phyloP scores from a whole-genome alignment of 2,888 invertebrate genomes.

The Harpagoxenus sublaevis region DNA sequence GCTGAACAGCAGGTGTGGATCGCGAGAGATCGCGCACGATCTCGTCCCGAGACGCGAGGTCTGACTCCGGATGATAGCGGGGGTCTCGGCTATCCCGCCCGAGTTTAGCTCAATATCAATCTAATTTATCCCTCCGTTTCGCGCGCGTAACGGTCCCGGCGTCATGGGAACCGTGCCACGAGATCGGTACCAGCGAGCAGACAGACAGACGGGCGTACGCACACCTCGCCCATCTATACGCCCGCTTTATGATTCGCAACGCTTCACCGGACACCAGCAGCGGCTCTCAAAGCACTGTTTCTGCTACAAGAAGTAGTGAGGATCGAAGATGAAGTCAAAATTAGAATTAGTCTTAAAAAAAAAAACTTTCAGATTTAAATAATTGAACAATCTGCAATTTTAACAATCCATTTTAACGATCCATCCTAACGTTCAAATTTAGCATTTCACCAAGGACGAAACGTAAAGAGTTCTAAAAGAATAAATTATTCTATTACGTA shows the following conservation, averaged over 20 bases:
- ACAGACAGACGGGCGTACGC: conserved; percentile 58
- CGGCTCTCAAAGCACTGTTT: conserved; percentile 48
- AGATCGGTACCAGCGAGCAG: conserved; percentile 53
- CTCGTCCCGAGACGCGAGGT: conserved; percentile 58
- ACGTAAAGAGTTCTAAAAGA: background rate
- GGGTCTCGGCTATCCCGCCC: conserved; percentile 59
- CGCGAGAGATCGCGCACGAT: conserved; percentile 66
- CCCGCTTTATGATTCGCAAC: conserved; percentile 64
- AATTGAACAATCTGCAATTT: background rate
- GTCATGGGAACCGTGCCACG: conserved; percentile 75
- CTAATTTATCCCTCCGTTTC: conserved; percentile 68
- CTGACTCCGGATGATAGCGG: conserved; percentile 47
- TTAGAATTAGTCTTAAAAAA: background rate
- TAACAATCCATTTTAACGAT: background rate
- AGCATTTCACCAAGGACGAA: background rate
- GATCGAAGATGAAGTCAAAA: background rate
- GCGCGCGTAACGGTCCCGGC: conserved; percentile 69
- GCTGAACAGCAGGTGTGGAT: conserved; percentile 71
- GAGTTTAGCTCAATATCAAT: conserved; percentile 74
- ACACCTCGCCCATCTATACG: conserved; percentile 58
- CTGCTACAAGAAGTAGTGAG: background rate
- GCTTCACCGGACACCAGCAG: conserved; percentile 50
- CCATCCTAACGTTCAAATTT: background rate
- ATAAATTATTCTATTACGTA: background rate
- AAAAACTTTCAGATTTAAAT: background rate